A percentile compares a stretch with the other conserved stretches of the same genome.
phyloP scores from a whole-genome alignment of 2,888 invertebrate genomes.

The Xestia sexstrigata region DNA sequence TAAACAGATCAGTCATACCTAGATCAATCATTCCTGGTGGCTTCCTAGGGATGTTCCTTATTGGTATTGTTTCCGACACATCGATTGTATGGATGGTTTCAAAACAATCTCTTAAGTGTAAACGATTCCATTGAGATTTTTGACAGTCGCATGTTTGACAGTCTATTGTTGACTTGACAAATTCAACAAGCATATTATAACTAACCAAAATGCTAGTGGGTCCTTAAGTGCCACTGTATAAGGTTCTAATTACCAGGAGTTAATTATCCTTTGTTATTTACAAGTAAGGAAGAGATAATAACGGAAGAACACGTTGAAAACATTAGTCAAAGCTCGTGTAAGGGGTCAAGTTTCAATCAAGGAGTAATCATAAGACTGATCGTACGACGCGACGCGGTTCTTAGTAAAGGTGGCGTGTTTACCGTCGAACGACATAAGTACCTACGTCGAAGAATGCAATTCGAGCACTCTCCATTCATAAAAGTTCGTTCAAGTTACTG shows the following conservation, averaged over 20 bases:
- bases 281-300: slow-evolving; percentile 40
- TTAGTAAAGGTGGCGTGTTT: slow-evolving; percentile 66
- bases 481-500: slow-evolving; percentile 74
- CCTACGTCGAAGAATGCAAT: slow-evolving; percentile 74
- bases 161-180: not conserved
- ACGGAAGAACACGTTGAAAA: slow-evolving; percentile 40
- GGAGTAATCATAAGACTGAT: slow-evolving; percentile 38
- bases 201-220: not conserved
- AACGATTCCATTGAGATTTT: slow-evolving; percentile 10
- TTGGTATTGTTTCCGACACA: not conserved
- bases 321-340: slow-evolving; percentile 44
- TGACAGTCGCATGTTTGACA: not conserved
- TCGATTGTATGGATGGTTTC: not conserved
- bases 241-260: slow-evolving; percentile 4
- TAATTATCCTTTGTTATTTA: slow-evolving; percentile 41
- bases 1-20: slow-evolving; percentile 21
- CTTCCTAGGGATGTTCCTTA: not conserved
- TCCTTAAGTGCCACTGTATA: slow-evolving; percentile 3
- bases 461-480: slow-evolving; percentile 83
- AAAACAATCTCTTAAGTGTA: slow-evolving; percentile 22
- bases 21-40: too few species aligned
- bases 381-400: slow-evolving; percentile 65
- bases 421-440: slow-evolving; percentile 35
- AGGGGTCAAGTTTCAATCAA: slow-evolving; percentile 59
- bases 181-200: not conserved